Evolutionary conservation across 2,797 vertebrate genomes (phyloP).

Genomic region (Ceryle rudis): DNA sequence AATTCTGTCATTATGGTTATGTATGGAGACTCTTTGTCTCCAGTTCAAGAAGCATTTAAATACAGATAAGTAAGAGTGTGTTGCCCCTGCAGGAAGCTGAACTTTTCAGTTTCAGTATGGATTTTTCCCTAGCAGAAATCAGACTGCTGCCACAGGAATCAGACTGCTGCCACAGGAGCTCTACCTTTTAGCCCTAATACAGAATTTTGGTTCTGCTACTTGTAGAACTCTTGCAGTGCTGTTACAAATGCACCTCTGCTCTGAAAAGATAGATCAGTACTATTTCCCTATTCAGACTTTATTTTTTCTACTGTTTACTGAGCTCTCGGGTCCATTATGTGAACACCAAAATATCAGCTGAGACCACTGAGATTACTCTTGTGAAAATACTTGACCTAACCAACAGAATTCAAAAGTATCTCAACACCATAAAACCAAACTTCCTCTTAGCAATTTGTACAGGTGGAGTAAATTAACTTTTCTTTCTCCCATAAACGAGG

Average conservation of each 20-base stretch:
- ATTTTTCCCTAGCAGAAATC: background rate
- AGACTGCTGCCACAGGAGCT: background rate
- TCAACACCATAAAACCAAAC: background rate
- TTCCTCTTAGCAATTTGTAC: constrained; percentile 2
- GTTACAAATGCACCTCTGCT: background rate
- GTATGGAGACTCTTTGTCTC: background rate
- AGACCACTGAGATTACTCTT: background rate
- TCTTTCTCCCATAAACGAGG: background rate
- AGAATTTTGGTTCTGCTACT: background rate
- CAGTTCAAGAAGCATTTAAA: background rate
- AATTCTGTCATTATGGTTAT: background rate
- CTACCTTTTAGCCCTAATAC: background rate
- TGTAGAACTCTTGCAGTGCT: background rate
- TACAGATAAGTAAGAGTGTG: background rate
- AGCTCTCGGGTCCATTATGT: background rate
- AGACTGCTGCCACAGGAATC: background rate
- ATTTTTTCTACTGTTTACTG: background rate
- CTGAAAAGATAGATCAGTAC: background rate
- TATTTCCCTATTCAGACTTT: background rate
- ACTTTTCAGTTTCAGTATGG: background rate
- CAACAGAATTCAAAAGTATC: background rate
- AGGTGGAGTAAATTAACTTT: constrained; percentile 31
- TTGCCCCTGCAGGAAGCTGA: background rate
- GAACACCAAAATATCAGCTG: background rate
- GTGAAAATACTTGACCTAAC: background rate